These are phyloP conservation scores for Melanogrammus aeglefinus DNA, from an alignment of 2,797 vertebrate genomes.

Conservation along the genomic window DNA sequence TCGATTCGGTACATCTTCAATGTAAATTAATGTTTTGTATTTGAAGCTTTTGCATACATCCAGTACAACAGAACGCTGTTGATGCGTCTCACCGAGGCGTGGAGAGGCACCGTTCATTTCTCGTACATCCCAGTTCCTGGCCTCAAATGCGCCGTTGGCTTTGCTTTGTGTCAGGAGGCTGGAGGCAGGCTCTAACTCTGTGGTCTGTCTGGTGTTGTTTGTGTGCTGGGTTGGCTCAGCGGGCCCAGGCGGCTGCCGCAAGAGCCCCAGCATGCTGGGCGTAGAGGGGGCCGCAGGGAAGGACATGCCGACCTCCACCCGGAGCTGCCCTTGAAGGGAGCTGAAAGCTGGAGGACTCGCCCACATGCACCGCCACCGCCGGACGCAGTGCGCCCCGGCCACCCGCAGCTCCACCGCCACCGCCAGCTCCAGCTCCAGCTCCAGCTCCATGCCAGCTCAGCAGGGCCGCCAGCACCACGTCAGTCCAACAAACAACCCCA, in stretches of 20 bases:
- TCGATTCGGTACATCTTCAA: background rate
- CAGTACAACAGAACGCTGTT: background rate
- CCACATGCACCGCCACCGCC: too few relatives aligned
- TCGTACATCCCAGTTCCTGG: too few relatives aligned
- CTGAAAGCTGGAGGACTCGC: conserved; percentile 80
- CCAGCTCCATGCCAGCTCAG: conserved; percentile 56
- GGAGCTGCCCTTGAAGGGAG: conserved; percentile 82
- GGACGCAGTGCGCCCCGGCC: too few relatives aligned
- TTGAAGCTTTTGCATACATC: too few relatives aligned
- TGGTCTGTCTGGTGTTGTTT: background rate
- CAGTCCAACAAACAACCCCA: conserved; percentile 26
- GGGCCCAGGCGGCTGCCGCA: conserved; percentile 50
- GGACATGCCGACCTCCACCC: conserved; percentile 75
- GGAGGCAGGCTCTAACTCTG: background rate
- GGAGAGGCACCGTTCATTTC: too few relatives aligned
- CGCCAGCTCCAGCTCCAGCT: conserved; percentile 42
- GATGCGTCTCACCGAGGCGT: background rate
- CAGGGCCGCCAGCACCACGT: conserved; percentile 73
- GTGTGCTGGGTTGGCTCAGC: background rate
- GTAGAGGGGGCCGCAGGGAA: conserved; percentile 71
- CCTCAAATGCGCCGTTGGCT: too few relatives aligned
- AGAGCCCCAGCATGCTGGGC: conserved; percentile 61
- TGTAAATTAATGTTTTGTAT: background rate
- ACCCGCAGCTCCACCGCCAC: too few relatives aligned
- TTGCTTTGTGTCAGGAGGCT: background rate